Percentiles rank a stretch among this genome's conserved stretches.
Conservation (phyloP, 2,113 vertebrate genomes). For the Pteronura brasiliensis region DNA sequence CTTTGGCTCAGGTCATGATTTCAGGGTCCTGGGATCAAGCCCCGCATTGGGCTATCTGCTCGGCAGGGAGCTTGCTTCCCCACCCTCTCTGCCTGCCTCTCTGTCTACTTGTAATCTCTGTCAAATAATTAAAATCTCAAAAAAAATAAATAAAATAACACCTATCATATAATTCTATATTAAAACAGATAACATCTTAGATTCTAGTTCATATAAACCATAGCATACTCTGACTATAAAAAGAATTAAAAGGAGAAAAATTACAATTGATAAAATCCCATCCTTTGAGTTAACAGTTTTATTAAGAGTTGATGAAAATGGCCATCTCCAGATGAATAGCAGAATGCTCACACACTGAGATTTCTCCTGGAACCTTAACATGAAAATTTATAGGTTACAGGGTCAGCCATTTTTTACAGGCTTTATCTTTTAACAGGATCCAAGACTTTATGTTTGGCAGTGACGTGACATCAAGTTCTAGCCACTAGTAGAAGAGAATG, state of each 20-base stretch:
- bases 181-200: not conserved
- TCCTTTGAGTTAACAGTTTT: not conserved
- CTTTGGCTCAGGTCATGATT: too few species aligned
- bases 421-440: constrained; percentile 8
- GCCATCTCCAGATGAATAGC: not conserved
- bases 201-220: not conserved
- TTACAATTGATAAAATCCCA: not conserved
- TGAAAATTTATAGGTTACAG: not conserved
- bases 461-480: not conserved
- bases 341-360: not conserved
- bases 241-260: not conserved
- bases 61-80: too few species aligned
- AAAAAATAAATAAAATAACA: not conserved
- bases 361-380: constrained; percentile 1
- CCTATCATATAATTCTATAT: not conserved
- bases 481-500: not conserved
- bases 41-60: too few species aligned
- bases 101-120: too few species aligned
- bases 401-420: not conserved
- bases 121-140: too few species aligned
- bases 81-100: too few species aligned
- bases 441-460: not conserved
- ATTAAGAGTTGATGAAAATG: not conserved
- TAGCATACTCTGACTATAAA: not conserved
- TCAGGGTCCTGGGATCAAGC: too few species aligned